Percentiles rank a stretch among this genome's conserved stretches.
Evolutionary conservation across 2,797 vertebrate genomes (phyloP).

Genomic region (Ispidina lecontei): DNA sequence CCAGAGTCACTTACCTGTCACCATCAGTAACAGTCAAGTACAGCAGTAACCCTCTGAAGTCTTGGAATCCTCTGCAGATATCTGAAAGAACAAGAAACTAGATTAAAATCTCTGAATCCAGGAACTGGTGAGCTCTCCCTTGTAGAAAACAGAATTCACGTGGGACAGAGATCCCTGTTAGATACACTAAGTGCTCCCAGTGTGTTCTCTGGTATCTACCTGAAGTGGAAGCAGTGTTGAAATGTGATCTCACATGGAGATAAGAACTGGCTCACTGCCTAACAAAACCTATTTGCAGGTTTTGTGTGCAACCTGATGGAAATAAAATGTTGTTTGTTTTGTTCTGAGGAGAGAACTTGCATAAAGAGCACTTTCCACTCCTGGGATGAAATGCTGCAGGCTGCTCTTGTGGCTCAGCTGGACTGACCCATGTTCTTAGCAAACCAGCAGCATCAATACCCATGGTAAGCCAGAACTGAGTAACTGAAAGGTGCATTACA

Average conservation of each 20-base stretch:
- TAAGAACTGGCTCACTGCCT: not conserved
- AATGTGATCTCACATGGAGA: not conserved
- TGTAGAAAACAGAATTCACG: not conserved
- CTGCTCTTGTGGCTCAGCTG: not conserved
- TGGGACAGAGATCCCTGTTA: not conserved
- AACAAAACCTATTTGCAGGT: not conserved
- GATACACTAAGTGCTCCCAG: not conserved
- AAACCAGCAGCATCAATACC: not conserved
- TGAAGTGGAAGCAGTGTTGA: not conserved
- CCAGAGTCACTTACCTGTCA: not conserved
- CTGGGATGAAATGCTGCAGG: not conserved
- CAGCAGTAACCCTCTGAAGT: not conserved
- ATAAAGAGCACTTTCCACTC: not conserved
- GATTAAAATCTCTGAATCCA: not conserved
- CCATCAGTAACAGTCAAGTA: not conserved
- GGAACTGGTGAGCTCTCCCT: not conserved
- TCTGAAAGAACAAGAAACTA: slow-evolving; percentile 24
- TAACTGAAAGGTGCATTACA: not conserved
- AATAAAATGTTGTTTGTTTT: not conserved
- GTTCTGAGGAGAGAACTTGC: not conserved
- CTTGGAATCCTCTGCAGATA: not conserved
- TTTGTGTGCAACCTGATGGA: not conserved
- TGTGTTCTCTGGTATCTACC: not conserved
- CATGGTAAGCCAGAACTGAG: not conserved
- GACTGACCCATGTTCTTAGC: not conserved